A percentile compares a stretch with the other conserved stretches of the same genome.
Conservation (phyloP, 2,797 vertebrate genomes). For the Sciurus vulgaris region DNA sequence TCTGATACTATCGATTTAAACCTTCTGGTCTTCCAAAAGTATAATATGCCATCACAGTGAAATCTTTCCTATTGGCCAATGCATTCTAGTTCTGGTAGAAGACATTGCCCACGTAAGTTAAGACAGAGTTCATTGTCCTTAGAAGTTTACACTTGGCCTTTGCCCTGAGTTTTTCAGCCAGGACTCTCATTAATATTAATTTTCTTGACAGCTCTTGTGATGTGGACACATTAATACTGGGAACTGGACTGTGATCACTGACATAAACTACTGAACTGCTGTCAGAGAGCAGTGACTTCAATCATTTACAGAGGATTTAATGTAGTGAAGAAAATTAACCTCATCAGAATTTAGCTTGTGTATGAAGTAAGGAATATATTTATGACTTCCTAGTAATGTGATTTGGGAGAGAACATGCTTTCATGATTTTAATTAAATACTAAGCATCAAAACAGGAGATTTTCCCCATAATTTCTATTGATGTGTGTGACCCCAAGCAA, state of each 20-base stretch:
- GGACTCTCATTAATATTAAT: slow-evolving; percentile 69
- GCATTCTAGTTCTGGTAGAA: slow-evolving; percentile 22
- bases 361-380: slow-evolving; percentile 67
- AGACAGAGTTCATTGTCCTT: slow-evolving; percentile 64
- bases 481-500: not conserved
- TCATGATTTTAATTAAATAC: slow-evolving; percentile 45
- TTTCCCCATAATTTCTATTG: slow-evolving; percentile 8
- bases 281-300: slow-evolving; percentile 67
- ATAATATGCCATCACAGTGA: not conserved
- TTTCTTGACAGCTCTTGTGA: slow-evolving; percentile 71
- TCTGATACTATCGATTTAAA: not conserved
- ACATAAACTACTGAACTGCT: slow-evolving; percentile 74
- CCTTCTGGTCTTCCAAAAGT: slow-evolving; percentile 5
- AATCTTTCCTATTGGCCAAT: not conserved
- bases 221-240: slow-evolving; percentile 69
- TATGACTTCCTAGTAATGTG: slow-evolving; percentile 61
- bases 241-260: slow-evolving; percentile 63
- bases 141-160: slow-evolving; percentile 73
- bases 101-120: not conserved
- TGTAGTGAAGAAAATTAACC: slow-evolving; percentile 80
- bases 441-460: not conserved
- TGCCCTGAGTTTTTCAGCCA: slow-evolving; percentile 61
- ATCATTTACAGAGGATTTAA: slow-evolving; percentile 75
- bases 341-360: slow-evolving; percentile 71
- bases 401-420: slow-evolving; percentile 55